phyloP scores from a whole-genome alignment of 2,888 invertebrate species.

The Euspilapteryx auroguttella region DNA sequence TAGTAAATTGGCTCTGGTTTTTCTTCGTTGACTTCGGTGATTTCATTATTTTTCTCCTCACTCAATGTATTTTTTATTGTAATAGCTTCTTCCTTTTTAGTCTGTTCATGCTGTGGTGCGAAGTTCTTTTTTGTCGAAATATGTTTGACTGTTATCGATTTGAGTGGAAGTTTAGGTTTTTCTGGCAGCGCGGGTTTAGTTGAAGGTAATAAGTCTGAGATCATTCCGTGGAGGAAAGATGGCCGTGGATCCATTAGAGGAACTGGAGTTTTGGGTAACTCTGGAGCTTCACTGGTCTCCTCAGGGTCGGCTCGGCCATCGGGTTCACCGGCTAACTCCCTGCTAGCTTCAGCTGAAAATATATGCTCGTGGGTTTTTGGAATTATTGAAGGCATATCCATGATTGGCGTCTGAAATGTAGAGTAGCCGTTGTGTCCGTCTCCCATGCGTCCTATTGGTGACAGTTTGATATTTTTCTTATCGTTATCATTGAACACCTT shows the following conservation, averaged over 20 bases:
- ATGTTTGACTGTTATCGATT: constrained; percentile 31
- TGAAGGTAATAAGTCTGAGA: constrained; percentile 42
- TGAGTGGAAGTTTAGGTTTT: constrained; percentile 66
- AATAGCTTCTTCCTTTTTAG: constrained; percentile 22
- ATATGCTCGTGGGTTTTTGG: constrained; percentile 32
- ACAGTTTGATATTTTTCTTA: constrained; percentile 37
- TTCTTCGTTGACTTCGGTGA: constrained; percentile 31
- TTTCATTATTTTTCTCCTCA: constrained; percentile 41
- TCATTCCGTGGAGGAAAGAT: constrained; percentile 73
- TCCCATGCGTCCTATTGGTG: constrained; percentile 43
- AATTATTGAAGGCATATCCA: constrained; percentile 48
- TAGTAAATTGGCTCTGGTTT: constrained; percentile 41
- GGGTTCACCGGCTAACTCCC: constrained; percentile 82
- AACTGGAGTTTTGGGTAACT: constrained; percentile 70
- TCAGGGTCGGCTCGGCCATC: constrained; percentile 87
- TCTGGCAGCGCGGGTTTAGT: constrained; percentile 68
- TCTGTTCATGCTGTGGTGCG: constrained; percentile 52
- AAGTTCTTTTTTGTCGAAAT: constrained; percentile 34
- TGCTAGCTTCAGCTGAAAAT: constrained; percentile 64
- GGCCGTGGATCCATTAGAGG: constrained; percentile 62
- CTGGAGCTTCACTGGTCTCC: constrained; percentile 67
- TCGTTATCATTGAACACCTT: constrained; percentile 49
- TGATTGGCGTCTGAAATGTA: constrained; percentile 49
- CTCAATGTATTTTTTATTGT: constrained; percentile 18
- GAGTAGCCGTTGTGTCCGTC: constrained; percentile 50